Evolutionary conservation across 2,888 invertebrate species (phyloP).

Genomic region (Cryptosula pallasiana): DNA sequence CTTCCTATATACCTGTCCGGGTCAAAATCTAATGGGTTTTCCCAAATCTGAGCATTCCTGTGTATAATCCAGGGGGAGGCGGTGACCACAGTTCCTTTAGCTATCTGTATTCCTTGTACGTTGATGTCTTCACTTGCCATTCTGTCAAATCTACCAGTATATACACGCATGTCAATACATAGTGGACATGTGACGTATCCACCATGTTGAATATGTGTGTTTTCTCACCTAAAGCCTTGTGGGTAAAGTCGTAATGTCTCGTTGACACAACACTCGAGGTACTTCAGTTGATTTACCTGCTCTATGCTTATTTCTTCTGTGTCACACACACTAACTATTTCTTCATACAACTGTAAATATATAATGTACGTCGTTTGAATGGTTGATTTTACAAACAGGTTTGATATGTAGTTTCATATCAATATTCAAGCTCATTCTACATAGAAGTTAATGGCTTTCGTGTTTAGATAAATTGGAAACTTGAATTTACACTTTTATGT

Average conservation of each 20-base stretch:
- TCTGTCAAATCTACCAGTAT: too few relatives aligned
- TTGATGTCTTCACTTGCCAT: not conserved
- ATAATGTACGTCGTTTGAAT: not conserved
- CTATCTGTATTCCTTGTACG: not conserved
- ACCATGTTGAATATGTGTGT: too few relatives aligned
- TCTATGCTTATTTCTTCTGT: not conserved
- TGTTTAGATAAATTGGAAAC: too few relatives aligned
- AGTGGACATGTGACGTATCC: too few relatives aligned
- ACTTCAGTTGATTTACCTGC: not conserved
- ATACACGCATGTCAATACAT: too few relatives aligned
- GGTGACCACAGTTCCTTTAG: not conserved
- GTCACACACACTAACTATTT: not conserved
- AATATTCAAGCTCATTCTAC: not conserved
- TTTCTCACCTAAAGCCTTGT: not conserved
- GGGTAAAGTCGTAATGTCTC: not conserved
- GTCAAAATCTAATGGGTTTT: slow-evolving; percentile 6
- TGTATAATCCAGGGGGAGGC: not conserved
- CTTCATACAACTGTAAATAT: not conserved
- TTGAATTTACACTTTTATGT: too few relatives aligned
- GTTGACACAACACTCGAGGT: not conserved
- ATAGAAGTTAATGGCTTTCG: not conserved
- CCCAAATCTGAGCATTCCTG: not conserved
- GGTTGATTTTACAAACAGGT: not conserved
- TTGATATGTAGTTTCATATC: not conserved
- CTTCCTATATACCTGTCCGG: not conserved